Conservation (phyloP, 2,797 vertebrate species). For the Carapus acus region DNA sequence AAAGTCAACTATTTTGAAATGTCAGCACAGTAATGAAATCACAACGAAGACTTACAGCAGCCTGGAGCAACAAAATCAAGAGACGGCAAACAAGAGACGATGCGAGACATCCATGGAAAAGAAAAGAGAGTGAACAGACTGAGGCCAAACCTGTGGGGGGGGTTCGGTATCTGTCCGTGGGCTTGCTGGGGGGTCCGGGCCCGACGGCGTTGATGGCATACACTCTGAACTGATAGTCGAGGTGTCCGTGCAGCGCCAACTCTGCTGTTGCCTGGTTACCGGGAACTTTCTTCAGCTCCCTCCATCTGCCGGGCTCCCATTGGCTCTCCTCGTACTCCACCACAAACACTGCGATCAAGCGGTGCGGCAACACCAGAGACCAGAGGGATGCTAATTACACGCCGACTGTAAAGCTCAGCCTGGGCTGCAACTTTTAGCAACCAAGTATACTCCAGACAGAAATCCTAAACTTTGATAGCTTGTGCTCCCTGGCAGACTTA, state of each 20-base stretch:
- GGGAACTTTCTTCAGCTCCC: conserved; percentile 67
- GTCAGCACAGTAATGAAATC: too few relatives aligned
- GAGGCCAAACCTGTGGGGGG: conserved; percentile 77
- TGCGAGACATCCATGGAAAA: conserved; percentile 17
- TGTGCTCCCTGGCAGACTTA: too few relatives aligned
- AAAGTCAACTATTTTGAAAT: too few relatives aligned
- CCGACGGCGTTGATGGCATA: conserved; percentile 82
- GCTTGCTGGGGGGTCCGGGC: conserved; percentile 77
- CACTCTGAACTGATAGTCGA: conserved; percentile 88
- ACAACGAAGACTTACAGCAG: too few relatives aligned
- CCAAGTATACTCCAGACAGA: too few relatives aligned
- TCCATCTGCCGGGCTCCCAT: conserved; percentile 82
- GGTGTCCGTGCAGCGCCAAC: conserved; percentile 74
- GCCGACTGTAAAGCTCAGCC: too few relatives aligned
- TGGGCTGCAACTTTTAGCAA: too few relatives aligned
- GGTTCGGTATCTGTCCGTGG: conserved; percentile 77
- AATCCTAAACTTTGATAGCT: too few relatives aligned
- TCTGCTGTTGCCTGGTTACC: conserved; percentile 74
- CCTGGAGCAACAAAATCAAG: too few relatives aligned
- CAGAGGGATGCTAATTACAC: background rate
- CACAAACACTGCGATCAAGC: conserved; percentile 74
- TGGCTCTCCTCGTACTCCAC: conserved; percentile 85
- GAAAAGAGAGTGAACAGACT: conserved; percentile 28
- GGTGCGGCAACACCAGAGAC: conserved; percentile 28
- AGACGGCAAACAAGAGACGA: conserved; percentile 11